phyloP scores from a whole-genome alignment of 2,888 invertebrate species.

The Onthophagus sagittarius region DNA sequence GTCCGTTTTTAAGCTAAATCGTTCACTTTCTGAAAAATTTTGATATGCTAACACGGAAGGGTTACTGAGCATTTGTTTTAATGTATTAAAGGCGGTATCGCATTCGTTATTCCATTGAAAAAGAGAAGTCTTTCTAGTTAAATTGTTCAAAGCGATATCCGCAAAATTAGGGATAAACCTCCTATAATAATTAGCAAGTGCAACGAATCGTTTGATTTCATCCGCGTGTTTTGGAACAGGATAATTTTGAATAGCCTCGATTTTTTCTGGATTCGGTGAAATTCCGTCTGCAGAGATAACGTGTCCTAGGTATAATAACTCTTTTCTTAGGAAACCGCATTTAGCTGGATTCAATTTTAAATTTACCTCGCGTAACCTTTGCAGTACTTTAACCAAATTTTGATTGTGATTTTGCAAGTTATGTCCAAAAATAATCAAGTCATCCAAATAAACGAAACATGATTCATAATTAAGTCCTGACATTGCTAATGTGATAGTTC shows the following conservation, averaged over 20 bases:
- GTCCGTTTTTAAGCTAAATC: slow-evolving; percentile 17
- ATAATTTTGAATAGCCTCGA: slow-evolving; percentile 28
- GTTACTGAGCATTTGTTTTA: slow-evolving; percentile 7
- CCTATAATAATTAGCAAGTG: too few relatives aligned
- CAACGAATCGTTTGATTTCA: slow-evolving; percentile 4
- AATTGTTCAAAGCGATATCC: slow-evolving; percentile 17
- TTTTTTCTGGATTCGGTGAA: slow-evolving; percentile 28
- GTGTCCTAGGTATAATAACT: slow-evolving; percentile 26
- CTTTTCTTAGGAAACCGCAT: slow-evolving; percentile 28
- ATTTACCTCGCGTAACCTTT: slow-evolving; percentile 24
- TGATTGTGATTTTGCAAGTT: slow-evolving; percentile 27
- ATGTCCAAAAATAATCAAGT: slow-evolving; percentile 27
- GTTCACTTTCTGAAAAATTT: slow-evolving; percentile 23
- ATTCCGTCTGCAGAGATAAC: slow-evolving; percentile 26
- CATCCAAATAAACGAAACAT: slow-evolving; percentile 27
- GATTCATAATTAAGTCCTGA: slow-evolving; percentile 30
- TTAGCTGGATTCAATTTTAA: slow-evolving; percentile 30
- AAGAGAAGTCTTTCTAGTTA: slow-evolving; percentile 16
- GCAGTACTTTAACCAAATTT: slow-evolving; percentile 28
- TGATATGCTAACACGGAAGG: slow-evolving; percentile 20
- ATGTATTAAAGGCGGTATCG: slow-evolving; percentile 13
- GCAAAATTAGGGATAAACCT: slow-evolving; percentile 31
- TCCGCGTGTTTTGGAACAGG: slow-evolving; percentile 28
- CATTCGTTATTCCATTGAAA: slow-evolving; percentile 13
- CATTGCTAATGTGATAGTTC: slow-evolving; percentile 31